Conservation (phyloP, 2,797 vertebrate genomes). For the Enoplosus armatus region DNA sequence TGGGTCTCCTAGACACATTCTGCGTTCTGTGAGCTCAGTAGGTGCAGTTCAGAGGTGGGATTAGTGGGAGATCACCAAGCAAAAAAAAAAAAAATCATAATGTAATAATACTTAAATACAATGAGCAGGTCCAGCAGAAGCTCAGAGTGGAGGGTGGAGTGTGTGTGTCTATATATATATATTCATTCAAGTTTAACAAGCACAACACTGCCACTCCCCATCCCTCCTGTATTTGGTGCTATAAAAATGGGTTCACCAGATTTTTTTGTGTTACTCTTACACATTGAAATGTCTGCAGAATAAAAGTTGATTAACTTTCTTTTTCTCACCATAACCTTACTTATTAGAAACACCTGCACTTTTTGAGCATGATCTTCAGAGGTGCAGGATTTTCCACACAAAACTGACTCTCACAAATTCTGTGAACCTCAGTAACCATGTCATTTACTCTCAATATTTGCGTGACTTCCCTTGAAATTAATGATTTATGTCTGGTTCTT, state of each 20-base stretch:
- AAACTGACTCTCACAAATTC: not conserved
- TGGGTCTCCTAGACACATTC: constrained; percentile 18
- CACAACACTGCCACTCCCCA: not conserved
- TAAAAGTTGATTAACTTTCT: not conserved
- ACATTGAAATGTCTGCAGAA: too few species aligned
- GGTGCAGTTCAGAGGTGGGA: constrained; percentile 23
- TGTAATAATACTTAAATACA: constrained; percentile 13
- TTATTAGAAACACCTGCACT: too few species aligned
- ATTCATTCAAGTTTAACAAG: not conserved
- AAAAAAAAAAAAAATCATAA: not conserved
- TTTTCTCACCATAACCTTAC: too few species aligned
- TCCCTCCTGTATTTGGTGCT: not conserved
- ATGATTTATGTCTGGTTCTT: not conserved
- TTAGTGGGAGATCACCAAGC: constrained; percentile 31
- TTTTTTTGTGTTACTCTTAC: not conserved
- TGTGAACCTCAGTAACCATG: not conserved
- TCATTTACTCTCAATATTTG: not conserved
- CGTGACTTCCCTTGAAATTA: not conserved
- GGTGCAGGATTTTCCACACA: not conserved
- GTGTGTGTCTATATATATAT: not conserved
- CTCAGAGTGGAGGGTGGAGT: not conserved
- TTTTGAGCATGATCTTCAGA: not conserved
- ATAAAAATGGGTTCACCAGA: too few species aligned
- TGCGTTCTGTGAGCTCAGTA: constrained; percentile 23
- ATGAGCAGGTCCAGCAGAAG: constrained; percentile 6